phyloP scores from a whole-genome alignment of 1,140 invertebrate species.

The Hypothenemus hampei region DNA sequence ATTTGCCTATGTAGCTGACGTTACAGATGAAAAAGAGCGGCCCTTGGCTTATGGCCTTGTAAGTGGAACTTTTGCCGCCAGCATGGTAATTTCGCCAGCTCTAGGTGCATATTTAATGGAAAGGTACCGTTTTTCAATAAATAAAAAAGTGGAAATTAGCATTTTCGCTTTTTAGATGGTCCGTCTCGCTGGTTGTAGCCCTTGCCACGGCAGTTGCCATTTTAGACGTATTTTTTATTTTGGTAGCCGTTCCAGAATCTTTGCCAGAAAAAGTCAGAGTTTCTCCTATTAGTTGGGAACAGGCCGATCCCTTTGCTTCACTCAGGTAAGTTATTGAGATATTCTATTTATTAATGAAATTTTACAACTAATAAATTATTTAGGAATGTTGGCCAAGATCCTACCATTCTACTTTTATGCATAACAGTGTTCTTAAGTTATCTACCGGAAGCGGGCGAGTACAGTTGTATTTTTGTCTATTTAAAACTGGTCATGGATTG shows the following conservation, averaged over 20 bases:
- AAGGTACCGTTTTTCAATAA: constrained; percentile 53
- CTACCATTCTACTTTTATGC: constrained; percentile 94
- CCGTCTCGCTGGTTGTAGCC: constrained; percentile 92
- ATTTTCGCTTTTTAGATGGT: constrained; percentile 46
- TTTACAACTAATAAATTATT: no score
- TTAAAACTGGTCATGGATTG: constrained; percentile 97
- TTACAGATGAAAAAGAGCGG: constrained; percentile 95
- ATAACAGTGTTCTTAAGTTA: constrained; percentile 97
- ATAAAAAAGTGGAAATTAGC: background rate
- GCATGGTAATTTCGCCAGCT: constrained; percentile 94
- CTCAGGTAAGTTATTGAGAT: constrained; percentile 48
- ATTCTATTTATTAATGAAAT: background rate
- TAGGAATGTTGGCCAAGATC: constrained; percentile 87
- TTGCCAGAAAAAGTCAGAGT: constrained; percentile 85
- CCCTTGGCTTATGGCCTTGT: constrained; percentile 95
- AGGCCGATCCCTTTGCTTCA: constrained; percentile 96
- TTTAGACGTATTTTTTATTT: constrained; percentile 96
- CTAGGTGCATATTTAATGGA: constrained; percentile 90
- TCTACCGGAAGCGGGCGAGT: constrained; percentile 97
- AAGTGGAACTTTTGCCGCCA: constrained; percentile 95
- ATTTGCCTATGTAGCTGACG: constrained; percentile 98
- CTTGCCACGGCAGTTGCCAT: constrained; percentile 91
- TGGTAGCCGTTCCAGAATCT: constrained; percentile 96
- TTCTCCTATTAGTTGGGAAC: constrained; percentile 88
- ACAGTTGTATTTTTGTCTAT: constrained; percentile 99